Conservation (phyloP, 2,797 vertebrate species). For the Novumbra hubbsi region DNA sequence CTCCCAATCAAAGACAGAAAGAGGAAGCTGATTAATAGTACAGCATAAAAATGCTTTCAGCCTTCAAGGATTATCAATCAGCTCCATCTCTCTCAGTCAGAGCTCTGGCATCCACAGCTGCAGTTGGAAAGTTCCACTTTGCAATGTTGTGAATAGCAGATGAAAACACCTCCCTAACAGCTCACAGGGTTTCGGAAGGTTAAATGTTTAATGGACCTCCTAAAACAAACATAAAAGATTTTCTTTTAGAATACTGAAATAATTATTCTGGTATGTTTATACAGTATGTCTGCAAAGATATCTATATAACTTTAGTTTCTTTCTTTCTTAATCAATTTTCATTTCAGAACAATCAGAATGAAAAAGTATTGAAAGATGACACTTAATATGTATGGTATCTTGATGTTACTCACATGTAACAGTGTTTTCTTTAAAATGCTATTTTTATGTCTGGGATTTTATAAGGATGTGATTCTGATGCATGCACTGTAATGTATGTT, state of each 20-base stretch:
- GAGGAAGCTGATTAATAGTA: slow-evolving; percentile 34
- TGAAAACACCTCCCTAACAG: neutral
- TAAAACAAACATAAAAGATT: neutral
- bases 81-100: neutral
- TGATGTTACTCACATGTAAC: neutral
- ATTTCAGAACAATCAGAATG: neutral
- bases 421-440: neutral
- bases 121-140: neutral
- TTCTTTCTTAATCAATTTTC: neutral
- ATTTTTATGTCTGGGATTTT: neutral
- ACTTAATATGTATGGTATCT: neutral
- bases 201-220: slow-evolving; percentile 1
- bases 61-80: slow-evolving; percentile 31
- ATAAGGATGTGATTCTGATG: neutral
- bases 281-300: neutral
- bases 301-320: neutral
- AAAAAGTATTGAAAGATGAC: no score
- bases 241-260: neutral
- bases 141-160: neutral
- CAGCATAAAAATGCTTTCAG: slow-evolving; percentile 18
- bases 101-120: neutral
- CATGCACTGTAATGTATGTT: neutral
- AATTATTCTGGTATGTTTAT: neutral
- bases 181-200: neutral
- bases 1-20: slow-evolving; percentile 26